Percentiles rank a stretch among this genome's conserved stretches.
These are phyloP conservation scores for Epirrhoe tristata DNA, from an alignment of 2,888 invertebrate species.

Conservation along the genomic window DNA sequence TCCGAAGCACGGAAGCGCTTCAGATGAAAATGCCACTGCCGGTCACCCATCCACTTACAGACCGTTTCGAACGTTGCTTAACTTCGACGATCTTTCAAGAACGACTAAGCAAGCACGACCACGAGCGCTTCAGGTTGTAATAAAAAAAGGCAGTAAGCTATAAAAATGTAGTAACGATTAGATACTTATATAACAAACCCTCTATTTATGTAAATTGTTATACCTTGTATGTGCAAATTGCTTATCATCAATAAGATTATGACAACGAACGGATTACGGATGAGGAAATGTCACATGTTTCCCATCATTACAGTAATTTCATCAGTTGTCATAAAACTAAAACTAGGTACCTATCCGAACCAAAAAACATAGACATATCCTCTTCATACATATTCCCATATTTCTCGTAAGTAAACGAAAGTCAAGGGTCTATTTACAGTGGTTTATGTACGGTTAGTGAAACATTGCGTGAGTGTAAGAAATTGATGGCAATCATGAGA, in stretches of 20 bases:
- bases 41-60: too few relatives aligned
- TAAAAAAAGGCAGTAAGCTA: too few relatives aligned
- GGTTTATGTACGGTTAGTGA: slow-evolving; percentile 49
- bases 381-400: slow-evolving; percentile 16
- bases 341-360: slow-evolving; percentile 11
- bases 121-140: too few relatives aligned
- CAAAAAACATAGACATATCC: slow-evolving; percentile 40
- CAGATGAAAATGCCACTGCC: too few relatives aligned
- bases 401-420: slow-evolving; percentile 32
- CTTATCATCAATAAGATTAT: background rate
- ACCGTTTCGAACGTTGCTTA: too few relatives aligned
- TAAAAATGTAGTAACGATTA: too few relatives aligned
- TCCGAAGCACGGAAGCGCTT: too few relatives aligned
- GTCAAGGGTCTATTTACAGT: slow-evolving; percentile 40
- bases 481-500: slow-evolving; percentile 49
- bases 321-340: slow-evolving; percentile 19
- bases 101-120: too few relatives aligned
- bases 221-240: background rate
- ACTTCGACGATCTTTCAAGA: too few relatives aligned
- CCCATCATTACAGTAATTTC: slow-evolving; percentile 17
- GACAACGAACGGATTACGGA: background rate
- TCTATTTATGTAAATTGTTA: too few relatives aligned
- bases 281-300: background rate
- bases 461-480: slow-evolving; percentile 54
- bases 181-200: too few relatives aligned